phyloP scores from a whole-genome alignment of 2,888 invertebrate genomes.

The Girardia tigrina region DNA sequence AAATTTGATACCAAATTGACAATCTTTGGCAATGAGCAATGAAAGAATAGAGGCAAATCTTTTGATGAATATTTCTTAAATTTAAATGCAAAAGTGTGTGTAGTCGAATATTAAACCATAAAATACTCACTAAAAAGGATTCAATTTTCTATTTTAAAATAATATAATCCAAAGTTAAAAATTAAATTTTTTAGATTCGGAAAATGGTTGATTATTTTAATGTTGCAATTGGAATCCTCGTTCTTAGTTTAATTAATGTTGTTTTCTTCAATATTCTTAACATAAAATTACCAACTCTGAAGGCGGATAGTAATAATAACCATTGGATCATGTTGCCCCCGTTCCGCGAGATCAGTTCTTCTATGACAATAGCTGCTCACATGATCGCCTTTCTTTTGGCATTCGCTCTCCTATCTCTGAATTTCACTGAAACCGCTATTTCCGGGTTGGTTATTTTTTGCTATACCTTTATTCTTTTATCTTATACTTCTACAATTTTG shows the following conservation, averaged over 20 bases:
- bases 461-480: neutral
- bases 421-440: neutral
- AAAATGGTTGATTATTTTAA: constrained; percentile 16
- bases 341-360: neutral
- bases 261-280: neutral
- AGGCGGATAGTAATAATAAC: neutral
- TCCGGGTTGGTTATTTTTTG: neutral
- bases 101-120: too few species aligned
- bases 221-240: constrained; percentile 9
- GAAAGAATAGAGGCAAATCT: too few species aligned
- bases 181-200: neutral
- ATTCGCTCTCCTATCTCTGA: neutral
- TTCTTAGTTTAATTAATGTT: neutral
- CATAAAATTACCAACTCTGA: neutral
- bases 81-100: too few species aligned
- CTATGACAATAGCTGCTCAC: neutral
- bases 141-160: too few species aligned
- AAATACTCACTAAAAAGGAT: too few species aligned
- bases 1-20: too few species aligned
- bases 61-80: too few species aligned
- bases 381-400: neutral
- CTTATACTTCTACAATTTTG: too few species aligned
- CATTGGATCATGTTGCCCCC: neutral
- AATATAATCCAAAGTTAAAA: too few species aligned
- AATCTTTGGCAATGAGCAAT: too few species aligned